These are phyloP conservation scores for Nyleta sp. DNA, from an alignment of 2,888 invertebrate species.

Conservation along the genomic window DNA sequence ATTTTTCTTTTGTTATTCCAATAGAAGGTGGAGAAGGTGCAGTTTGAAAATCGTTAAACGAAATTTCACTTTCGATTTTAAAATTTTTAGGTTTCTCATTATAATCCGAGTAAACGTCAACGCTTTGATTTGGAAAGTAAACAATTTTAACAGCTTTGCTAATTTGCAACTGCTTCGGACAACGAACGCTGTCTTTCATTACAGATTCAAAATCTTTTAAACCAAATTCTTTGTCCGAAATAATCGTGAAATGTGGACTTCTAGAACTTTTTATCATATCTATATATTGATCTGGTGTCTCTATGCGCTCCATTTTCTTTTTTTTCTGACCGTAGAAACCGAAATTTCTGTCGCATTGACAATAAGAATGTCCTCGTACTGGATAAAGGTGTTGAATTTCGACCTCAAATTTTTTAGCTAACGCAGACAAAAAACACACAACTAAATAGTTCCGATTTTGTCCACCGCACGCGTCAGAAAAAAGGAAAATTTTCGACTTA, in stretches of 20 bases:
- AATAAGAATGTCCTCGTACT: constrained; percentile 44
- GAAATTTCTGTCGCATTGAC: constrained; percentile 18
- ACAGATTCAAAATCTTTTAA: constrained; percentile 21
- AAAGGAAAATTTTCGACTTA: constrained; percentile 3
- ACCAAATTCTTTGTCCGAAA: background rate
- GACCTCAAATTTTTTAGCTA: constrained; percentile 35
- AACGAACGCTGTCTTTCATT: background rate
- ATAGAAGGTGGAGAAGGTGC: background rate
- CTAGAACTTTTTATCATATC: constrained; percentile 27
- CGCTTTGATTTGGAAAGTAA: constrained; percentile 17
- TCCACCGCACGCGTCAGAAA: constrained; percentile 10
- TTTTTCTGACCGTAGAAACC: constrained; percentile 40
- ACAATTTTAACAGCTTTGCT: constrained; percentile 21
- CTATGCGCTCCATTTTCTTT: constrained; percentile 34
- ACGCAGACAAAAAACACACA: constrained; percentile 21
- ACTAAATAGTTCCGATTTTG: constrained; percentile 39
- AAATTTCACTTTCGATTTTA: background rate
- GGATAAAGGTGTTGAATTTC: constrained; percentile 58
- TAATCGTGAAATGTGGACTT: constrained; percentile 31
- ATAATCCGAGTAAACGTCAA: constrained; percentile 2
- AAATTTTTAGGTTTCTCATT: background rate
- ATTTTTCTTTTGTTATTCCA: constrained; percentile 6
- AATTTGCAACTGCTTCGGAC: constrained; percentile 18
- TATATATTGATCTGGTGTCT: constrained; percentile 37
- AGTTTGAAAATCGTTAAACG: background rate